Evolutionary conservation across 2,888 invertebrate genomes (phyloP).

Genomic region (Sesamia inferens): DNA sequence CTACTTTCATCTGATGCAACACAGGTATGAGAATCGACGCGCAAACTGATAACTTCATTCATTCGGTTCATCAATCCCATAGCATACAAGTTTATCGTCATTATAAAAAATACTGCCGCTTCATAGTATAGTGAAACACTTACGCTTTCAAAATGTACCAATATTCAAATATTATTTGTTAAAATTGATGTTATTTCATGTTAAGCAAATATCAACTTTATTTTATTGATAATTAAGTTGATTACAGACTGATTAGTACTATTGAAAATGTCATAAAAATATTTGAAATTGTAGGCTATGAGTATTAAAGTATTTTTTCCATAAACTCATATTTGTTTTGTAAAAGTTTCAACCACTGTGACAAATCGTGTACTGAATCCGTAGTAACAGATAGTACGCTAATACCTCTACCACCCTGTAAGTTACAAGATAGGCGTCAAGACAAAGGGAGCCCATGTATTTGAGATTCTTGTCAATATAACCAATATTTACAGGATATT

Average conservation of each 20-base stretch:
- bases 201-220: too few species aligned
- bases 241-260: too few species aligned
- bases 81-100: background rate
- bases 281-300: too few species aligned
- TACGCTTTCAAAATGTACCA: background rate
- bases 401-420: background rate
- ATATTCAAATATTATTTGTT: too few species aligned
- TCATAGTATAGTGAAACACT: background rate
- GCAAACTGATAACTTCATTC: background rate
- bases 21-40: too few species aligned
- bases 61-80: background rate
- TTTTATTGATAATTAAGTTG: too few species aligned
- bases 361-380: background rate
- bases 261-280: too few species aligned
- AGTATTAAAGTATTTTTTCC: too few species aligned
- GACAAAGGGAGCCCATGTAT: background rate
- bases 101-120: background rate
- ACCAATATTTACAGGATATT: slow-evolving; percentile 22
- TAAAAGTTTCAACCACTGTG: background rate
- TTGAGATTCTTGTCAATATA: slow-evolving; percentile 17
- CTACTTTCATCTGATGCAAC: background rate
- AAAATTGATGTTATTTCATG: too few species aligned
- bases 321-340: too few species aligned
- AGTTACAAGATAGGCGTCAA: background rate
- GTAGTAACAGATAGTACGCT: background rate